Base-by-base conservation (phyloP, 2,888 invertebrate species). In the Norana najaformis region DNA sequence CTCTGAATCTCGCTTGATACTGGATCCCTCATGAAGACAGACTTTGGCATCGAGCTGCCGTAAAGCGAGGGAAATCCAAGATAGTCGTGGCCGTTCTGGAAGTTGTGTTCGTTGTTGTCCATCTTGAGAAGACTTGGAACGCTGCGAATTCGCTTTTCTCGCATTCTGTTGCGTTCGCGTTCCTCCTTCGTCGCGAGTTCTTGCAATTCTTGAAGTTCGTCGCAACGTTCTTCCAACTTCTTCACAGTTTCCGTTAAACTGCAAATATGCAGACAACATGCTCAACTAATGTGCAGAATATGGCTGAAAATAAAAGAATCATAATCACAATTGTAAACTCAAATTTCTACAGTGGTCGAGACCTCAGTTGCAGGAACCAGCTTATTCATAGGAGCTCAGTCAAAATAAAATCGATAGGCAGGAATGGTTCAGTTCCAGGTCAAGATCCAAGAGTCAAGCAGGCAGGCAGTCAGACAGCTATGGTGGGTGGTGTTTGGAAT, bases 161-260 rank as follows among this genome's bases (percentile, higher is more conserved):
- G 91, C 83, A 92, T 91, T 39, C 93, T 93, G 90, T 92, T 92
- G 41, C 92, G 91, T 89, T 93, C 91, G 38, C 92, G 91, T 89
- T 93, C 93, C 0, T 92, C 92, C 30, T 88, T 90, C 34, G 92
- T 92, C 89, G 93, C 92, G 83, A 97, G 95, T 92, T 97, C 97
- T 93, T 98, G 98, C 92, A 97, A 96, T 94, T 96, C 96, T 93
- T 97, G 97, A 90, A 97, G 95, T 92, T 98, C 98, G 93, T 98
- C 98, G 94, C 97, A 96, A 94, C 97, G 97, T 88, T 96, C 95
- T 95, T 98, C 98, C 93, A 98, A 95, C 47, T 96, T 96, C 94
- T 98, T 88, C 20, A 92, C 85, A 14, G 89, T 89, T 14, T 90
- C 90, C 23, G 89, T 91, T 83, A 92, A 85, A 41, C 92, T 92